These are phyloP conservation scores for Amaurobius ferox DNA, from an alignment of 2,888 invertebrate species.

Conservation along the genomic window DNA sequence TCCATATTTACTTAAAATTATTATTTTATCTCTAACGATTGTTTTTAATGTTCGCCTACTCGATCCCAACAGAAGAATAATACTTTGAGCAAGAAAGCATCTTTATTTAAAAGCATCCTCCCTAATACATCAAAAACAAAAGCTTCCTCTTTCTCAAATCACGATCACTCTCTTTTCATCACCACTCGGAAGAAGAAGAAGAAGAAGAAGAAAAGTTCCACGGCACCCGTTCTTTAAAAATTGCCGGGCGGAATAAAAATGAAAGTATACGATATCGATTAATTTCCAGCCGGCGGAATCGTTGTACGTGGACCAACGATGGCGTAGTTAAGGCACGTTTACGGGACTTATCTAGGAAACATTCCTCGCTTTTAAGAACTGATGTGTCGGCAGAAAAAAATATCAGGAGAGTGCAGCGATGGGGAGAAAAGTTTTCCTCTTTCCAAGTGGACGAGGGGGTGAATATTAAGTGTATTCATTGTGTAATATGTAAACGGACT, in stretches of 20 bases:
- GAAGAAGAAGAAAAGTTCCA: not conserved
- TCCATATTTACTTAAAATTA: no score
- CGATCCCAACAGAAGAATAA: not conserved
- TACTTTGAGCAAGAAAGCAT: not conserved
- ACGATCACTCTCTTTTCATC: constrained; percentile 9
- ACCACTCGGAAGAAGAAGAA: not conserved
- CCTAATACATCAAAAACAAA: constrained; percentile 6
- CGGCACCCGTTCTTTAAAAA: constrained; percentile 14
- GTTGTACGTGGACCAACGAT: constrained; percentile 22
- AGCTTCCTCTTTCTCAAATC: constrained; percentile 10
- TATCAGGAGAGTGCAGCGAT: not conserved
- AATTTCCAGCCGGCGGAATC: constrained; percentile 9
- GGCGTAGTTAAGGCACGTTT: constrained; percentile 53
- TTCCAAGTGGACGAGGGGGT: not conserved
- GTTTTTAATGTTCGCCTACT: not conserved
- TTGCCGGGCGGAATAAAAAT: constrained; percentile 9
- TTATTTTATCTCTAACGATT: no score
- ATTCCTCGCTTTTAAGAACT: constrained; percentile 43
- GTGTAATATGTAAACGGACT: constrained; percentile 8
- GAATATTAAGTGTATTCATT: constrained; percentile 16
- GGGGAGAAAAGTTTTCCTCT: not conserved
- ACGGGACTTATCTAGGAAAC: constrained; percentile 32
- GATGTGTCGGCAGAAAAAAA: constrained; percentile 42
- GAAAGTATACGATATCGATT: constrained; percentile 14
- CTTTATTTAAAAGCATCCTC: not conserved